These are phyloP conservation scores for Phalacrocorax aristotelis DNA, from an alignment of 2,113 vertebrate genomes.

Conservation along the genomic window DNA sequence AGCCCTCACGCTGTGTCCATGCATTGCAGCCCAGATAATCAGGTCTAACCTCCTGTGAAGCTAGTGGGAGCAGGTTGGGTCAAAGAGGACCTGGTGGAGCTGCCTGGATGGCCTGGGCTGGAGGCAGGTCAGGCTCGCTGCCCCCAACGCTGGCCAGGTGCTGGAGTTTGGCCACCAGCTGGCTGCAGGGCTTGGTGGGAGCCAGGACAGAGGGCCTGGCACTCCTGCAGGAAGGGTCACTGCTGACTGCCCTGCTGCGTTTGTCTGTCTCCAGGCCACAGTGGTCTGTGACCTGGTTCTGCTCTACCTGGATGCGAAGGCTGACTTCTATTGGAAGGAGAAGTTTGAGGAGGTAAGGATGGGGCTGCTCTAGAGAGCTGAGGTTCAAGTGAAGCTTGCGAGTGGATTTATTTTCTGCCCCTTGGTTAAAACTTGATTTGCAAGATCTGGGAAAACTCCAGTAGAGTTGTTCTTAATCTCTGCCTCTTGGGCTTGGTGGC, in stretches of 20 bases:
- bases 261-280: slow-evolving; percentile 56
- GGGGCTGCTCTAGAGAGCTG: not conserved
- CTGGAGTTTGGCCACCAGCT: not conserved
- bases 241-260: not conserved
- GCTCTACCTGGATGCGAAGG: slow-evolving; percentile 74
- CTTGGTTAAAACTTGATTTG: not conserved
- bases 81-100: not conserved
- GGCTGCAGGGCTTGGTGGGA: not conserved
- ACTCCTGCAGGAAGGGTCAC: not conserved
- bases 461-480: not conserved
- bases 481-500: not conserved
- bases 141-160: not conserved
- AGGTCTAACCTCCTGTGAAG: not conserved
- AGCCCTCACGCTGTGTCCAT: accelerated
- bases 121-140: not conserved
- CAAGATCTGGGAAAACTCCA: not conserved
- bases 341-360: slow-evolving; percentile 76
- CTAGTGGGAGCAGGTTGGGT: not conserved
- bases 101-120: not conserved
- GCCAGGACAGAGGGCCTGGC: not conserved
- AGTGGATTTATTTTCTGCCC: not conserved
- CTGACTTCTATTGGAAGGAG: slow-evolving; percentile 72
- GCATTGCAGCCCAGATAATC: not conserved
- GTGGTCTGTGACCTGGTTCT: slow-evolving; percentile 78
- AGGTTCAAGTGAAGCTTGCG: not conserved